Percentiles rank a stretch among this genome's conserved stretches.
Conservation (phyloP, 2,797 vertebrate species). For the Coreius guichenoti region DNA sequence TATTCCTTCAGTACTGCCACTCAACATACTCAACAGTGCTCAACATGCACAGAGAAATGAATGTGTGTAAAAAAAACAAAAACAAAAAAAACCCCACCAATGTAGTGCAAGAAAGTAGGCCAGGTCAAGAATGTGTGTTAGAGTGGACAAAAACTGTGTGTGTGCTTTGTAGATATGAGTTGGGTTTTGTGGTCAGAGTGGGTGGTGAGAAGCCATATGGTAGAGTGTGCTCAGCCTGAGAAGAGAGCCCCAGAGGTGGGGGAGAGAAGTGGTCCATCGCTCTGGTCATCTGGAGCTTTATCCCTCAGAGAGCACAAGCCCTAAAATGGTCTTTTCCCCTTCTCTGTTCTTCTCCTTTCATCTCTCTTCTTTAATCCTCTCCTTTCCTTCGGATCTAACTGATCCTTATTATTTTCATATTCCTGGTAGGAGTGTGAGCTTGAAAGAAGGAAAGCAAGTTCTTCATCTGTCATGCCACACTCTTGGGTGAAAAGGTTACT, state of each 20-base stretch:
- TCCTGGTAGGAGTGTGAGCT: conserved; percentile 17
- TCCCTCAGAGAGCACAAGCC: conserved; percentile 34
- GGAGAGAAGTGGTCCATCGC: conserved; percentile 42
- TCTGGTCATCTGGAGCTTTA: conserved; percentile 50
- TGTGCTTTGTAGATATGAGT: conserved; percentile 30
- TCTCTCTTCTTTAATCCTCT: conserved; percentile 12
- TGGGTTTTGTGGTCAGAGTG: conserved; percentile 44
- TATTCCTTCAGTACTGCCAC: background rate
- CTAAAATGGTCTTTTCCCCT: conserved; percentile 25
- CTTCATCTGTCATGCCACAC: conserved; percentile 51
- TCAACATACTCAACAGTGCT: background rate
- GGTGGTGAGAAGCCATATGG: conserved; percentile 55
- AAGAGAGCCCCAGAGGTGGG: conserved; percentile 46
- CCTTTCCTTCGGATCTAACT: background rate
- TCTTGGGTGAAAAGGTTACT: conserved; percentile 56
- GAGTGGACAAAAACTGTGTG: conserved; percentile 32
- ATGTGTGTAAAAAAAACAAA: background rate
- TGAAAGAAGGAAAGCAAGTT: conserved; percentile 39
- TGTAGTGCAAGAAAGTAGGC: conserved; percentile 56
- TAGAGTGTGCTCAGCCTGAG: conserved; percentile 46
- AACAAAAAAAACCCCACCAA: conserved; percentile 15
- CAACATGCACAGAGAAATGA: background rate
- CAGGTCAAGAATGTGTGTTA: conserved; percentile 48
- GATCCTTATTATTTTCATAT: conserved; percentile 8
- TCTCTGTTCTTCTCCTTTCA: conserved; percentile 29